A percentile compares a stretch with the other conserved stretches of the same genome.
These are phyloP conservation scores for Rhinogobius similis DNA, from an alignment of 2,113 vertebrate species.

Conservation along the genomic window DNA sequence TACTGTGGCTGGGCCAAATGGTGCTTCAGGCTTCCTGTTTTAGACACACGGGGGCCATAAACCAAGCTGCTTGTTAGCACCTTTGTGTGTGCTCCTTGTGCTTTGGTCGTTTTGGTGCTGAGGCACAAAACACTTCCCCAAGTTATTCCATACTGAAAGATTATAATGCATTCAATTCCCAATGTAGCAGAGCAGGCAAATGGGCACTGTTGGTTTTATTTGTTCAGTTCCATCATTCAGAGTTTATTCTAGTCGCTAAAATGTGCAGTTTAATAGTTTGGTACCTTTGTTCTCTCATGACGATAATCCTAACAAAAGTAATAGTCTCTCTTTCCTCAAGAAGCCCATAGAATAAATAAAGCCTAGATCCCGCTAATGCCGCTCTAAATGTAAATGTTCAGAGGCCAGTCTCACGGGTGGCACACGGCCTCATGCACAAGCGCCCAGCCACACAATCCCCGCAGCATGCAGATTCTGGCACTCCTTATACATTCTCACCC, in stretches of 20 bases:
- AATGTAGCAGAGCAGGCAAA: not conserved
- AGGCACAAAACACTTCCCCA: not conserved
- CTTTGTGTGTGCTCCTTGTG: slow-evolving; percentile 1
- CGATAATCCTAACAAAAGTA: not conserved
- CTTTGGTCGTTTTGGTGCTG: not conserved
- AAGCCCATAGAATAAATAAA: not conserved
- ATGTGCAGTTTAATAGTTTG: not conserved
- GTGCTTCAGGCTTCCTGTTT: slow-evolving; percentile 5
- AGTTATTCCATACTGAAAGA: not conserved
- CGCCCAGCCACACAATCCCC: not conserved
- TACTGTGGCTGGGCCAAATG: not conserved
- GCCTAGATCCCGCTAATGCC: not conserved
- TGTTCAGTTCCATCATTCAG: not conserved
- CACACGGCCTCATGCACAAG: not conserved
- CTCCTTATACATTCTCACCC: slow-evolving; percentile 7
- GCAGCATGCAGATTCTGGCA: slow-evolving; percentile 2
- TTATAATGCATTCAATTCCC: not conserved
- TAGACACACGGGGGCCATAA: slow-evolving; percentile 1
- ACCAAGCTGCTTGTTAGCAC: slow-evolving; percentile 7
- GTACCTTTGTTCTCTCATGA: not conserved
- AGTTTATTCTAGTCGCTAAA: not conserved
- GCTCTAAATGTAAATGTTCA: slow-evolving; percentile 11
- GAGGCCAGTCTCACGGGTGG: slow-evolving; percentile 3
- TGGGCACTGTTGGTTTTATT: not conserved
- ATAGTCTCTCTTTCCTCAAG: not conserved